These are phyloP conservation scores for Lacanobia oleracea DNA, from an alignment of 2,888 invertebrate species.

Conservation along the genomic window DNA sequence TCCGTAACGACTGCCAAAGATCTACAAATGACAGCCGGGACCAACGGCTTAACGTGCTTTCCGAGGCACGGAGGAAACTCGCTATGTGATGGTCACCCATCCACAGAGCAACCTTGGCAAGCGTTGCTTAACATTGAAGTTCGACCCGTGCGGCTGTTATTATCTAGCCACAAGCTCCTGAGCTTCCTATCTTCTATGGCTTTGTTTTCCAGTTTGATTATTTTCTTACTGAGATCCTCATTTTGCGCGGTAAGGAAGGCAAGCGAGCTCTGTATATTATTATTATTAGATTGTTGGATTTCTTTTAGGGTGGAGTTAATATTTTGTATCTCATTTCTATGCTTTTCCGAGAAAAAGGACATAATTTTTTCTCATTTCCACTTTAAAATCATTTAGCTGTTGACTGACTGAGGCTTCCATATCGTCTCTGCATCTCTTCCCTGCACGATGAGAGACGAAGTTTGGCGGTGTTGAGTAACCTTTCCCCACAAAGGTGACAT, in stretches of 20 bases:
- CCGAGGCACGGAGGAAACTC: too few species aligned
- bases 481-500: not conserved
- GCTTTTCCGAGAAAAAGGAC: not conserved
- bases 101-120: too few species aligned
- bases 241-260: not conserved
- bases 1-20: too few species aligned
- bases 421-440: too few species aligned
- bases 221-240: not conserved
- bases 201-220: not conserved
- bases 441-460: not conserved
- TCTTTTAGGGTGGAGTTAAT: not conserved
- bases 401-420: not conserved
- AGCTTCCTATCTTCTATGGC: not conserved
- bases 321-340: not conserved
- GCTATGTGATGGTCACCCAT: too few species aligned
- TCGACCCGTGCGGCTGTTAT: too few species aligned
- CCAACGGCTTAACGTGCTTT: too few species aligned
- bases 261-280: too few species aligned
- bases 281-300: not conserved
- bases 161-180: too few species aligned
- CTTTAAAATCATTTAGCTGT: constrained; percentile 1
- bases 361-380: constrained; percentile 2
- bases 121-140: too few species aligned
- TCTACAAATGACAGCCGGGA: too few species aligned
- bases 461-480: not conserved